These are phyloP conservation scores for Vidua chalybeata DNA, from an alignment of 2,113 vertebrate genomes.

Conservation along the genomic window DNA sequence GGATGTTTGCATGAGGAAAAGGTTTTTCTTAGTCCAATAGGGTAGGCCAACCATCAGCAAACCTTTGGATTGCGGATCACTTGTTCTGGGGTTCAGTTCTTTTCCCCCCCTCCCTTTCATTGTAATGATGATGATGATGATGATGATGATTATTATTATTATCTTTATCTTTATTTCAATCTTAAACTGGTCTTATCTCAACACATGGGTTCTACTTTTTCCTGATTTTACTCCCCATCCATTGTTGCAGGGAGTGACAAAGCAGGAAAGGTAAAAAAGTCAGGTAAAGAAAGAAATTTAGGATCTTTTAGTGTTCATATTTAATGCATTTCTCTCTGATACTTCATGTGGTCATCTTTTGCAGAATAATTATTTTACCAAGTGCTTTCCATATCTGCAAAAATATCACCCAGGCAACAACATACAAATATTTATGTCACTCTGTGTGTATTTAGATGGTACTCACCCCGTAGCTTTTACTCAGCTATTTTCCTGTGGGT, in stretches of 20 bases:
- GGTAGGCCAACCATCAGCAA: rapidly evolving
- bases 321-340: not conserved
- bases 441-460: not conserved
- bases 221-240: rapidly evolving
- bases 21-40: not conserved
- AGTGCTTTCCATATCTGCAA: not conserved
- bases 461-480: not conserved
- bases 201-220: rapidly evolving
- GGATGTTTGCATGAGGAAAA: not conserved
- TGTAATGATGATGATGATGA: not conserved
- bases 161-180: not conserved
- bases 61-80: not conserved
- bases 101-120: not conserved
- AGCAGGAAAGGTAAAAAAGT: not conserved
- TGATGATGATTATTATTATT: not conserved
- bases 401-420: not conserved
- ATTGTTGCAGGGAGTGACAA: not conserved
- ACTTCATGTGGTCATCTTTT: not conserved
- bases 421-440: not conserved
- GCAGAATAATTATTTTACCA: not conserved
- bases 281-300: not conserved
- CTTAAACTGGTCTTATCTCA: not conserved
- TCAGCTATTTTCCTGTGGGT: not conserved
- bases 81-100: not conserved
- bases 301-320: not conserved